Evolutionary conservation across 1,140 invertebrate species (phyloP).

Genomic region (Drosophila obscura): DNA sequence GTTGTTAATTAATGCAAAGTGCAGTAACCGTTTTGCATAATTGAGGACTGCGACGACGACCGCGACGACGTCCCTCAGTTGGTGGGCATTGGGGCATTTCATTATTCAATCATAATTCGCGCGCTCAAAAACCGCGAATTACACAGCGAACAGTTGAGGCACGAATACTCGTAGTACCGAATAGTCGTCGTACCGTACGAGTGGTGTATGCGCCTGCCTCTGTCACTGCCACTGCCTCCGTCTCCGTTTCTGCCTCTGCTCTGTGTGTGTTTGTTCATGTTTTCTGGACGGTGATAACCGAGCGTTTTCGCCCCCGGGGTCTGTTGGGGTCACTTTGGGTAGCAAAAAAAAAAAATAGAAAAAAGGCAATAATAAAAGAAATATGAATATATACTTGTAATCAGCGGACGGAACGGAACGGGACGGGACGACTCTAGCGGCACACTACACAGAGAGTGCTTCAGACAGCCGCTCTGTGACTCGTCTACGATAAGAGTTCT

Average conservation of each 20-base stretch:
- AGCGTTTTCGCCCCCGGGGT: constrained; percentile 53
- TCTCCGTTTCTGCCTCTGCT: constrained; percentile 5
- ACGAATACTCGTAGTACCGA: not conserved
- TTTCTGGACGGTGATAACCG: constrained; percentile 67
- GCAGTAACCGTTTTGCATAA: constrained; percentile 80
- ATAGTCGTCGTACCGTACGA: not conserved
- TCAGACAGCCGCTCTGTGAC: constrained; percentile 25
- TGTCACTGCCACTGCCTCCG: constrained; percentile 2
- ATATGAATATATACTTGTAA: constrained; percentile 47
- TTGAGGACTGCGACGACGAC: constrained; percentile 54
- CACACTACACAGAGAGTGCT: constrained; percentile 21
- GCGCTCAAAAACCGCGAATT: constrained; percentile 65
- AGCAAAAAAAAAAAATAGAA: constrained; percentile 10
- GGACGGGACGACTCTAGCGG: constrained; percentile 33
- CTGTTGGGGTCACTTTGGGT: constrained; percentile 67
- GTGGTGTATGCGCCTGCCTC: not conserved
- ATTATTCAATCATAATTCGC: constrained; percentile 82
- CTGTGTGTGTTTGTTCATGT: constrained; percentile 47
- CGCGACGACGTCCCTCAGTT: constrained; percentile 1
- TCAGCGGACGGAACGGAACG: constrained; percentile 45
- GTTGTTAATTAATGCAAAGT: constrained; percentile 78
- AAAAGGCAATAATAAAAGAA: constrained; percentile 28
- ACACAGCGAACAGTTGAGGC: constrained; percentile 46
- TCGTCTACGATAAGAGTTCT: too few relatives aligned
- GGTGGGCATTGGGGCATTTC: constrained; percentile 60